These are phyloP conservation scores for Aratinga solstitialis DNA, from an alignment of 2,797 vertebrate species.

Conservation along the genomic window DNA sequence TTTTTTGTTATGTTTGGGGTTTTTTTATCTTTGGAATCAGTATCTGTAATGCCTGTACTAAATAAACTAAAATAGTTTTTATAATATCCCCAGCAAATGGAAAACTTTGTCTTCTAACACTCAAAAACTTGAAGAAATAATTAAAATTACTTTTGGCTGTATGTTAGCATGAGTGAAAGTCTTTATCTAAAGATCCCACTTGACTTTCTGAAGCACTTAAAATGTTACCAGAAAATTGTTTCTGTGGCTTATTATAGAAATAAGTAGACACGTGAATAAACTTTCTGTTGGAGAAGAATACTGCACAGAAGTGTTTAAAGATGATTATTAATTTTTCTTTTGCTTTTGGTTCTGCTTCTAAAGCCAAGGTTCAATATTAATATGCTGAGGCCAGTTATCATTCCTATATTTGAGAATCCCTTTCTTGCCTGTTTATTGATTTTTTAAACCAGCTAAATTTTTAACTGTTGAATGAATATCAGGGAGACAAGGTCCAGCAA, in stretches of 20 bases:
- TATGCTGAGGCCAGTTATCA: background rate
- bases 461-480: background rate
- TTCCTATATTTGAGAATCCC: background rate
- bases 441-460: background rate
- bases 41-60: constrained; percentile 55
- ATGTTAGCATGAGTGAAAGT: constrained; percentile 45
- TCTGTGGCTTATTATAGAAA: constrained; percentile 55
- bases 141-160: constrained; percentile 67
- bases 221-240: constrained; percentile 63
- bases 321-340: background rate
- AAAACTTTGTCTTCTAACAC: constrained; percentile 66
- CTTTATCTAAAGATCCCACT: constrained; percentile 59
- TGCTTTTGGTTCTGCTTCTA: constrained; percentile 1
- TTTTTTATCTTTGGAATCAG: background rate
- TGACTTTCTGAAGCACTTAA: constrained; percentile 54
- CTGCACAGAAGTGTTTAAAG: background rate
- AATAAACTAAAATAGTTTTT: constrained; percentile 56
- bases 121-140: constrained; percentile 67
- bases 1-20: background rate
- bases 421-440: background rate
- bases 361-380: background rate
- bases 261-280: constrained; percentile 52
- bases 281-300: constrained; percentile 32
- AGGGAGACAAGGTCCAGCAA: background rate
- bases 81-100: constrained; percentile 65